Evolutionary conservation across 1,140 invertebrate genomes (phyloP).

Genomic region (Euura lappo): DNA sequence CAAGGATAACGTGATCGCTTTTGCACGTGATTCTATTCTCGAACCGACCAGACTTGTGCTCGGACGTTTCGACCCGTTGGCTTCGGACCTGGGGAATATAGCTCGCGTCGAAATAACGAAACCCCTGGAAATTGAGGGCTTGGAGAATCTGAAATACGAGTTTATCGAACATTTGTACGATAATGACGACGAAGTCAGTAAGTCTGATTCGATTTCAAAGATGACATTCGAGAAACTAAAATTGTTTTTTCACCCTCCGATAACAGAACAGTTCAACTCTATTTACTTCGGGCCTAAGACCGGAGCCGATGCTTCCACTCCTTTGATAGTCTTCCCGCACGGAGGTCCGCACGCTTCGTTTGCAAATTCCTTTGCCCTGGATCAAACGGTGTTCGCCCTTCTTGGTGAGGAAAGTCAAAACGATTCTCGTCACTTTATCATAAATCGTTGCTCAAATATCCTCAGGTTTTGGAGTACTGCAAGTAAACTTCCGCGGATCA

Average conservation of each 20-base stretch:
- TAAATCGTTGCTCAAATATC: conserved; percentile 17
- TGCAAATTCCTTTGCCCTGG: conserved; percentile 65
- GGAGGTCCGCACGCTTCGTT: conserved; percentile 83
- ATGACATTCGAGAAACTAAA: too few relatives aligned
- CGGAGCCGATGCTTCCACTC: conserved; percentile 52
- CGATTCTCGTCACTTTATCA: conserved; percentile 13
- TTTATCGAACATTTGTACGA: conserved; percentile 47
- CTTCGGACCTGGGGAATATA: conserved; percentile 34
- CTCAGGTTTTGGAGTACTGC: conserved; percentile 75
- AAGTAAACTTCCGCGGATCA: conserved; percentile 90
- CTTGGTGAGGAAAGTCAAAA: conserved; percentile 57
- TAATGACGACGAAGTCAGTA: conserved; percentile 54
- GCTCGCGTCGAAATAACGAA: conserved; percentile 33
- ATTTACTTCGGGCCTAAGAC: conserved; percentile 67
- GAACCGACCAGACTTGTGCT: conserved; percentile 39
- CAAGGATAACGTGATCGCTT: conserved; percentile 44
- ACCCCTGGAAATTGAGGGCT: conserved; percentile 32
- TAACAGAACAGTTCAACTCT: conserved; percentile 65
- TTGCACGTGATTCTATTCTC: conserved; percentile 42
- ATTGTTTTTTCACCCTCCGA: too few relatives aligned
- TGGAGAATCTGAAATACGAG: conserved; percentile 48
- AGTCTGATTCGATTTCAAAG: too few relatives aligned
- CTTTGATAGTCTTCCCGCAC: conserved; percentile 76
- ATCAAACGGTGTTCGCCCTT: conserved; percentile 64
- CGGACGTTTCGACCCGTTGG: conserved; percentile 41